Conservation (phyloP, 1,140 invertebrate species). For the Tetragnatha versicolor region DNA sequence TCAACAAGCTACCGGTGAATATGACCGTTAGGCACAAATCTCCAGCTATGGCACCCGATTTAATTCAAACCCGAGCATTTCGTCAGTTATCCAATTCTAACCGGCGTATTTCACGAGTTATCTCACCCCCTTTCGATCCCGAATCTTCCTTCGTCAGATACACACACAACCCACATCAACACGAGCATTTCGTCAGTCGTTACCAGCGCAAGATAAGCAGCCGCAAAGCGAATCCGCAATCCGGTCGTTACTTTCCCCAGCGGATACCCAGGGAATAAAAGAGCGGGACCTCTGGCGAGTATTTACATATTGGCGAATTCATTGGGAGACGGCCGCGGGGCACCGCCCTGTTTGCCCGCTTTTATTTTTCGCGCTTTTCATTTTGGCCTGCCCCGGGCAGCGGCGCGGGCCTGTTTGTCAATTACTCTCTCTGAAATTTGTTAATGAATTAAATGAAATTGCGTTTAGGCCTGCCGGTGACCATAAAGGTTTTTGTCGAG, state of each 20-base stretch:
- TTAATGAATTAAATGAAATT: constrained; percentile 54
- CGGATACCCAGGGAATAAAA: constrained; percentile 41
- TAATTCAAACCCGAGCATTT: too few relatives aligned
- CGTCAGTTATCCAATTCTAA: too few relatives aligned
- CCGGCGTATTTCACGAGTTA: too few relatives aligned
- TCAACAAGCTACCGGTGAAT: too few relatives aligned
- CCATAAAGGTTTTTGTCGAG: too few relatives aligned
- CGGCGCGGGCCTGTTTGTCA: constrained; percentile 36
- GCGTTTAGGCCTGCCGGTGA: constrained; percentile 44
- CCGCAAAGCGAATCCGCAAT: not conserved
- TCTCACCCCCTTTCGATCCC: too few relatives aligned
- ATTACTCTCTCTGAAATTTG: constrained; percentile 53
- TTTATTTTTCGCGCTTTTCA: not conserved
- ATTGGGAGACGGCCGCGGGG: constrained; percentile 37
- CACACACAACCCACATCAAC: too few relatives aligned
- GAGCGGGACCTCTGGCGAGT: constrained; percentile 42
- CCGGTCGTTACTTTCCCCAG: not conserved
- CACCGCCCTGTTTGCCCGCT: constrained; percentile 25
- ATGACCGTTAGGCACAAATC: too few relatives aligned
- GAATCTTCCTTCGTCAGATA: too few relatives aligned
- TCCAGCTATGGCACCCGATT: too few relatives aligned
- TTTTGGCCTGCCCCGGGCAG: constrained; percentile 17
- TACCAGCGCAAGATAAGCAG: not conserved
- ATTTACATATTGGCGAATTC: constrained; percentile 54
- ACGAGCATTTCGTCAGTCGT: too few relatives aligned